Evolutionary conservation across 2,113 vertebrate genomes (phyloP).

Genomic region (Arvicanthis niloticus): DNA sequence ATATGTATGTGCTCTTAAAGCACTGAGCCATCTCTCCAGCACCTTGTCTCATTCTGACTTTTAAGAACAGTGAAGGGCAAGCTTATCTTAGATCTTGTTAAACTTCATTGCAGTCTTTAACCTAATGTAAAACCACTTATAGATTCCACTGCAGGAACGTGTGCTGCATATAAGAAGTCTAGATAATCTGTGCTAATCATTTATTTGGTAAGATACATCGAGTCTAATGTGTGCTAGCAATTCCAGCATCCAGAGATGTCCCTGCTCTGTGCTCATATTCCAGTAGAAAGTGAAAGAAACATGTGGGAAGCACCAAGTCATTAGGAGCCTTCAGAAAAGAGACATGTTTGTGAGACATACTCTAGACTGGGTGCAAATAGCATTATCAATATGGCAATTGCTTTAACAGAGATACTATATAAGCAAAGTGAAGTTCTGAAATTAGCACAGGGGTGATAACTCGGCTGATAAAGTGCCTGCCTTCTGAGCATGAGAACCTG

Average conservation of each 20-base stretch:
- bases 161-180: not conserved
- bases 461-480: not conserved
- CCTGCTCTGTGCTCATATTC: not conserved
- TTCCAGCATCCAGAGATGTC: not conserved
- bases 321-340: not conserved
- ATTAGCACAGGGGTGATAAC: not conserved
- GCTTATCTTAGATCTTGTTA: conserved; percentile 5
- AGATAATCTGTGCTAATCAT: not conserved
- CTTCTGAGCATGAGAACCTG: not conserved
- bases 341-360: not conserved
- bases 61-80: conserved; percentile 15
- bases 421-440: not conserved
- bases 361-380: not conserved
- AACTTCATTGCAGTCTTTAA: not conserved
- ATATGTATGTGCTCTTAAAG: not conserved
- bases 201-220: conserved; percentile 12
- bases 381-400: not conserved
- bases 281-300: not conserved
- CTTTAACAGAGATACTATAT: not conserved
- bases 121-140: not conserved
- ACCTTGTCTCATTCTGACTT: not conserved
- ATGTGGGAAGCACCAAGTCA: not conserved
- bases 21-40: not conserved
- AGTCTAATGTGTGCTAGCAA: not conserved
- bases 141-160: not conserved